These are phyloP conservation scores for Collichthys lucidus DNA, from an alignment of 2,113 vertebrate species.

Conservation along the genomic window DNA sequence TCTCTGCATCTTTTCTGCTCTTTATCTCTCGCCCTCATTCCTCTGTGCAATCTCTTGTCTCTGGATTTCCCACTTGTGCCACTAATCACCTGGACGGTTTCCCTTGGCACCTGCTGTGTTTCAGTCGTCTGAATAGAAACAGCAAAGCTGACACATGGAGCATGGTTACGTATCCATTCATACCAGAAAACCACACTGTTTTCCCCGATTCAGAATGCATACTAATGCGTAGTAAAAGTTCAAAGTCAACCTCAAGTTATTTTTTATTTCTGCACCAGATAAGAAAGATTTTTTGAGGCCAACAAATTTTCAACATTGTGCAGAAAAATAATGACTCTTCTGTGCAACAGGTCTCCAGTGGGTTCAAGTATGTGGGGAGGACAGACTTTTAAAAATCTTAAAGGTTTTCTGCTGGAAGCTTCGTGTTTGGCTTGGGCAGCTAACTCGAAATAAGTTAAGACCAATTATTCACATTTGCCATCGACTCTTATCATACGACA, in stretches of 20 bases:
- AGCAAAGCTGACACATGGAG: slow-evolving; percentile 9
- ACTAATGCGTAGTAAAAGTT: not conserved
- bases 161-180: not conserved
- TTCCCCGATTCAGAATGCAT: not conserved
- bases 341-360: not conserved
- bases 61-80: slow-evolving; percentile 19
- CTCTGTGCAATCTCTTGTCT: not conserved
- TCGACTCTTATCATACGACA: too few species aligned
- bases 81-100: slow-evolving; percentile 51
- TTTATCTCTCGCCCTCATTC: slow-evolving; percentile 20
- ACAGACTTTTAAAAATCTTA: not conserved
- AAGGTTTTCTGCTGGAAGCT: not conserved
- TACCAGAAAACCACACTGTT: not conserved
- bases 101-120: slow-evolving; percentile 26
- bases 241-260: not conserved
- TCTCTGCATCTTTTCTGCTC: slow-evolving; percentile 11
- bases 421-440: not conserved
- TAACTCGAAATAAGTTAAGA: too few species aligned
- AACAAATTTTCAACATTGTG: not conserved
- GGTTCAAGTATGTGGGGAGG: not conserved
- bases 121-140: slow-evolving; percentile 10
- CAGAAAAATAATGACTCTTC: not conserved
- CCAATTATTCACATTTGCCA: too few species aligned
- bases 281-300: not conserved
- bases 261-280: not conserved